phyloP scores from a whole-genome alignment of 2,113 vertebrate species.

The Recurvirostra avosetta region DNA sequence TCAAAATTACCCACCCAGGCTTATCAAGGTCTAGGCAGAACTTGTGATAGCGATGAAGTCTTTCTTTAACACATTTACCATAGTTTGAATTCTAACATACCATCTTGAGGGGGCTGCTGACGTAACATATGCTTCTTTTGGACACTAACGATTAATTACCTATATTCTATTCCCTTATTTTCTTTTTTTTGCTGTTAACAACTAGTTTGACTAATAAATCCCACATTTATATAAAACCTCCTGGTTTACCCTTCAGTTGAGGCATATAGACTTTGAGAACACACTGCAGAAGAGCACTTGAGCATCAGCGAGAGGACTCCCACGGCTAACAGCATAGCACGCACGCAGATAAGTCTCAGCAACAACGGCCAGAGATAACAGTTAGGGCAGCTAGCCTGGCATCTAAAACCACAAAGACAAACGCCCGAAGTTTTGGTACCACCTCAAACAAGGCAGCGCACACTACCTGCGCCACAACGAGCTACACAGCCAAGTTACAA shows the following conservation, averaged over 20 bases:
- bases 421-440: neutral
- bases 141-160: neutral
- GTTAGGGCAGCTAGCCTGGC: neutral
- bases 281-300: neutral
- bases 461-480: neutral
- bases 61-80: neutral
- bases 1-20: neutral
- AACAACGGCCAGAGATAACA: neutral
- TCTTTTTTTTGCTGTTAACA: neutral
- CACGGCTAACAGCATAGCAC: fast-evolving
- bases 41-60: neutral
- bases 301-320: neutral
- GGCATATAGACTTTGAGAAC: neutral
- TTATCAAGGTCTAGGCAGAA: neutral
- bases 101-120: neutral
- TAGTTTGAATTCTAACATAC: neutral
- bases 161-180: neutral
- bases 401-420: neutral
- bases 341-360: fast-evolving
- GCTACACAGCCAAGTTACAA: neutral
- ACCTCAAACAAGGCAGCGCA: neutral
- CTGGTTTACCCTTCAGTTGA: neutral
- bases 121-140: neutral
- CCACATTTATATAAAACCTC: neutral
- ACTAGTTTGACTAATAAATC: neutral